Evolutionary conservation across 1,140 invertebrate species (phyloP).

Genomic region (Odontomachus brunneus): DNA sequence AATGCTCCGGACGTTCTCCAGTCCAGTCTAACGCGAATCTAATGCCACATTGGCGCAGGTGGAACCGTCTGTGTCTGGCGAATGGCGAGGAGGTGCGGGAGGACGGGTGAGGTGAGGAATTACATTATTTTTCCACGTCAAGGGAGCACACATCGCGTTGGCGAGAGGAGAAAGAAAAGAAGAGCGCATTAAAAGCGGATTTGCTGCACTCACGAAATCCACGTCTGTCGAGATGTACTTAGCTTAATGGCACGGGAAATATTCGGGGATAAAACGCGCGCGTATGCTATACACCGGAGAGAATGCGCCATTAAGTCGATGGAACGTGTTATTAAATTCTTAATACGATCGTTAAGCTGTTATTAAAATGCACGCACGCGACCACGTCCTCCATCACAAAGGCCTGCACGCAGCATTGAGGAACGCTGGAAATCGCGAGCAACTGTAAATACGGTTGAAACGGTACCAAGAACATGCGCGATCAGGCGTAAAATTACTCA

Average conservation of each 20-base stretch:
- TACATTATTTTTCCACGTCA: conserved; percentile 34
- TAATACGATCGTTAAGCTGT: neutral
- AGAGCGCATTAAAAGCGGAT: conserved; percentile 61
- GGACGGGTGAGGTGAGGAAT: neutral
- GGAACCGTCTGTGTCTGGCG: neutral
- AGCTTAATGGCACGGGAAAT: conserved; percentile 36
- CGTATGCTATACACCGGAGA: neutral
- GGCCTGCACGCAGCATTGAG: no score
- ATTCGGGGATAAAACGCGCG: conserved; percentile 1
- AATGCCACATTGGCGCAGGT: conserved; percentile 56
- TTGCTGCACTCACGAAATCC: conserved; percentile 47
- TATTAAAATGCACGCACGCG: neutral
- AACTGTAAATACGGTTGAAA: neutral
- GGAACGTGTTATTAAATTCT: conserved; percentile 37
- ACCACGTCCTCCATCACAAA: neutral
- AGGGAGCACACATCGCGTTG: neutral
- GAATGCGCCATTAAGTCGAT: neutral
- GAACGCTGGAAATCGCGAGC: no score
- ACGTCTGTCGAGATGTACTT: conserved; percentile 9
- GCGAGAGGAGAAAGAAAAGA: neutral
- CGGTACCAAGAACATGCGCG: neutral
- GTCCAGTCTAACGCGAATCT: conserved; percentile 69
- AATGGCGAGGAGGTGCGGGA: neutral
- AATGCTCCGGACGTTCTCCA: neutral
- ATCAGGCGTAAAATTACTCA: no score